Percentiles rank a stretch among this genome's conserved stretches.
Evolutionary conservation across 2,113 vertebrate species (phyloP).

Genomic region (Phyllostomus hastatus): DNA sequence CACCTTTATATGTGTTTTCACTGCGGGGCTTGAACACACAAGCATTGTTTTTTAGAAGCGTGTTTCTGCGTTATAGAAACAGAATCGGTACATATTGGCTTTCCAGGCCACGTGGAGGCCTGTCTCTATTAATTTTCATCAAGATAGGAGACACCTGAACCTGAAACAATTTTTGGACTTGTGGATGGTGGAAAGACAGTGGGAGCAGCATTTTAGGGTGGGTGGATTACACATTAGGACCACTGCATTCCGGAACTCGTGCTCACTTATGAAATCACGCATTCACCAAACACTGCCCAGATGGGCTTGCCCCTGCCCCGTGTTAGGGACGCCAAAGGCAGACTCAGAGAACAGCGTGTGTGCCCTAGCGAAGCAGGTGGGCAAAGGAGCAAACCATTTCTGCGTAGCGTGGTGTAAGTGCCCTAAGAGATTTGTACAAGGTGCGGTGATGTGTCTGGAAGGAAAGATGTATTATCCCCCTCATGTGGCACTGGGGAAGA

Average conservation of each 20-base stretch:
- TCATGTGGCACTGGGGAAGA: not conserved
- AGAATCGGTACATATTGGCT: not conserved
- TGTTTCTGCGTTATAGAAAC: not conserved
- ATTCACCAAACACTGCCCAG: not conserved
- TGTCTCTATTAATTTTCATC: not conserved
- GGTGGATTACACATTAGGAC: not conserved
- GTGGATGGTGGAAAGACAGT: not conserved
- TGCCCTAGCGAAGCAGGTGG: not conserved
- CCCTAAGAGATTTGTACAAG: not conserved
- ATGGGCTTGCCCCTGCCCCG: not conserved
- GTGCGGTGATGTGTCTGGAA: not conserved
- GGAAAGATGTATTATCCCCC: too few species aligned
- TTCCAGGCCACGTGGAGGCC: not conserved
- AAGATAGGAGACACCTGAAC: not conserved
- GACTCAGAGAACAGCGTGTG: not conserved
- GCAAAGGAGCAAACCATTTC: not conserved
- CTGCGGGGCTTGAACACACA: not conserved
- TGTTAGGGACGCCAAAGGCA: not conserved
- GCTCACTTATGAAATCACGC: not conserved
- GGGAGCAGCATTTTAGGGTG: not conserved
- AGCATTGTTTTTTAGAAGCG: not conserved
- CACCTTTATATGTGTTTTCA: not conserved
- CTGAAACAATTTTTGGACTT: not conserved
- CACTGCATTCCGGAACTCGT: not conserved
- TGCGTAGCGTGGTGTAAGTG: fast-evolving